A percentile compares a stretch with the other conserved stretches of the same genome.
Evolutionary conservation across 2,888 invertebrate genomes (phyloP).

Genomic region (Allophyes oxyacanthae): DNA sequence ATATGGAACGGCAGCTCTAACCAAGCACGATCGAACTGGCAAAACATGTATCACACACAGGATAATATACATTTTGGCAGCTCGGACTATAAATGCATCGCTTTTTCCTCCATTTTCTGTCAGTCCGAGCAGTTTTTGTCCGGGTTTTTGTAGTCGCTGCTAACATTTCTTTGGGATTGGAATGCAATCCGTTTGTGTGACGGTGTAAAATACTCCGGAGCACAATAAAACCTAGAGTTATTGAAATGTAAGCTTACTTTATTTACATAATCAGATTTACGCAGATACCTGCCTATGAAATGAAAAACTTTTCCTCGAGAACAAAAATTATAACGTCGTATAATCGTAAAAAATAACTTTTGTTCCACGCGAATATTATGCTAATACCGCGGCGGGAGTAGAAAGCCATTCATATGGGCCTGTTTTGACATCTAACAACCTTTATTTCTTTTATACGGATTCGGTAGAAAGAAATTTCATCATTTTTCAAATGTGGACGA

Average conservation of each 20-base stretch:
- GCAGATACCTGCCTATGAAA: conserved; percentile 2
- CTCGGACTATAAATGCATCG: no score
- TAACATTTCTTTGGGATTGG: no score
- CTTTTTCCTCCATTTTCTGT: no score
- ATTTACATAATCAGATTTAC: conserved; percentile 3
- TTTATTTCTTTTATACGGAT: conserved; percentile 31
- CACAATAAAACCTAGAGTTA: not conserved
- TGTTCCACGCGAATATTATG: conserved; percentile 61
- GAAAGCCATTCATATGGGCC: conserved; percentile 50
- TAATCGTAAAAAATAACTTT: conserved; percentile 62
- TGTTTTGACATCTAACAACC: conserved; percentile 35
- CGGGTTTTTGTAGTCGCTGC: no score
- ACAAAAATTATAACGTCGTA: conserved; percentile 28
- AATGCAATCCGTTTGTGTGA: no score
- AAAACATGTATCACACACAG: no score
- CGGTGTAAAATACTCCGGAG: no score
- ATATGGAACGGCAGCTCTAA: no score
- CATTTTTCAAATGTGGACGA: conserved; percentile 43
- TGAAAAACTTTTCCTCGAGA: conserved; percentile 15
- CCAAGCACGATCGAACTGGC: no score
- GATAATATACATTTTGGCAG: no score
- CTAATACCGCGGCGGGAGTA: conserved; percentile 50
- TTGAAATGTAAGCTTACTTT: not conserved
- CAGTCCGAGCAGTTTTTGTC: no score
- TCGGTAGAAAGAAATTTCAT: conserved; percentile 33